Percentiles rank a stretch among this genome's conserved stretches.
phyloP scores from a whole-genome alignment of 1,140 invertebrate species.

The Drusus annulatus region DNA sequence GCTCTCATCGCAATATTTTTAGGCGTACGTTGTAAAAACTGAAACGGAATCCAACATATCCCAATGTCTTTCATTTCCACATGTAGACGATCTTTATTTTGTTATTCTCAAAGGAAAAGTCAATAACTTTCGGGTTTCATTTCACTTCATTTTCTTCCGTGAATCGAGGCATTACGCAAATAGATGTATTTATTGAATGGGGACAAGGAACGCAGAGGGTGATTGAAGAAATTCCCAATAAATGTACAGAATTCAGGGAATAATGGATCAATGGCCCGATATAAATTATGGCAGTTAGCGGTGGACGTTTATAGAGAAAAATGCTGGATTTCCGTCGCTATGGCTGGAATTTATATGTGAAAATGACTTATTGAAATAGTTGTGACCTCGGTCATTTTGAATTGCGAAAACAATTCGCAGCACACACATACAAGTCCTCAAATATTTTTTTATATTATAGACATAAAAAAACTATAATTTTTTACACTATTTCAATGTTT shows the following conservation, averaged over 20 bases:
- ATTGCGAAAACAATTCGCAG: neutral
- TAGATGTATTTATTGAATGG: conserved; percentile 7
- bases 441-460: no score
- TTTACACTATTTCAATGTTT: no score
- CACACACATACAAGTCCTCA: no score
- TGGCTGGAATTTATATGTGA: conserved; percentile 14
- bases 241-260: conserved; percentile 13
- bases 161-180: neutral
- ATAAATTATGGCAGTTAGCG: conserved; percentile 5
- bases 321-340: neutral
- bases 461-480: no score
- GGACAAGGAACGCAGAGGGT: neutral
- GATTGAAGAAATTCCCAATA: conserved; percentile 13
- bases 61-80: no score
- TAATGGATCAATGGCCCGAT: neutral
- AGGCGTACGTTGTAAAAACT: no score
- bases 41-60: no score
- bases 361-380: conserved; percentile 10
- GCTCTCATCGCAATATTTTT: no score
- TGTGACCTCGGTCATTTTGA: neutral
- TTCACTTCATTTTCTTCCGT: neutral
- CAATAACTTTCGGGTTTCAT: neutral
- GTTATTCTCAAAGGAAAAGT: neutral
- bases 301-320: conserved; percentile 14
- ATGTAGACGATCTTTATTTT: no score